Evolutionary conservation across 2,888 invertebrate species (phyloP).

Genomic region (Parnassius smintheus): DNA sequence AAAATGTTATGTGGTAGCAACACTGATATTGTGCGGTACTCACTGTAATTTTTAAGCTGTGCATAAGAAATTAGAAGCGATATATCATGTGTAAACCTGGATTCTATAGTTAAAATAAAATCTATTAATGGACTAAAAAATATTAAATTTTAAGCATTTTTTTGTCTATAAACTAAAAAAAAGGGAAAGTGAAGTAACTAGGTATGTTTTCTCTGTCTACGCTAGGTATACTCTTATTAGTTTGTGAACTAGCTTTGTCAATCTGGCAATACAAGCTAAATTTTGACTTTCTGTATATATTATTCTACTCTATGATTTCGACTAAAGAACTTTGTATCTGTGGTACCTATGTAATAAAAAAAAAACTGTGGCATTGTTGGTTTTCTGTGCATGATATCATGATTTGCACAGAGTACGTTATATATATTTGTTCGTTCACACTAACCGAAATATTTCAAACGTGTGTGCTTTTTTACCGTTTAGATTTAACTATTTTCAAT

Average conservation of each 20-base stretch:
- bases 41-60: too few relatives aligned
- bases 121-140: background rate
- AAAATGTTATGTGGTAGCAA: too few relatives aligned
- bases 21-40: too few relatives aligned
- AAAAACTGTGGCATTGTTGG: slow-evolving; percentile 42
- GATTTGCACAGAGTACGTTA: slow-evolving; percentile 32
- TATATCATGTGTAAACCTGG: background rate
- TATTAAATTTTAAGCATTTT: slow-evolving; percentile 10
- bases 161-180: background rate
- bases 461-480: slow-evolving; percentile 44
- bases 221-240: background rate
- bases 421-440: slow-evolving; percentile 39
- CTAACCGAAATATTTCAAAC: slow-evolving; percentile 69
- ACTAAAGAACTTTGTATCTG: too few relatives aligned
- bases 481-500: slow-evolving; percentile 45
- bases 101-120: background rate
- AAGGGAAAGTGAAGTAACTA: slow-evolving; percentile 17
- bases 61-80: too few relatives aligned
- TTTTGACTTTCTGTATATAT: slow-evolving; percentile 38
- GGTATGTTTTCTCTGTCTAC: too few relatives aligned
- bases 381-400: too few relatives aligned
- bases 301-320: too few relatives aligned
- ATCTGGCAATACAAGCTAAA: slow-evolving; percentile 46
- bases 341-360: too few relatives aligned
- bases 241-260: slow-evolving; percentile 33